Evolutionary conservation across 1,140 invertebrate species (phyloP), one percentile per base, ranked within the genome.

Genomic region (Hestina assimilis): DNA sequence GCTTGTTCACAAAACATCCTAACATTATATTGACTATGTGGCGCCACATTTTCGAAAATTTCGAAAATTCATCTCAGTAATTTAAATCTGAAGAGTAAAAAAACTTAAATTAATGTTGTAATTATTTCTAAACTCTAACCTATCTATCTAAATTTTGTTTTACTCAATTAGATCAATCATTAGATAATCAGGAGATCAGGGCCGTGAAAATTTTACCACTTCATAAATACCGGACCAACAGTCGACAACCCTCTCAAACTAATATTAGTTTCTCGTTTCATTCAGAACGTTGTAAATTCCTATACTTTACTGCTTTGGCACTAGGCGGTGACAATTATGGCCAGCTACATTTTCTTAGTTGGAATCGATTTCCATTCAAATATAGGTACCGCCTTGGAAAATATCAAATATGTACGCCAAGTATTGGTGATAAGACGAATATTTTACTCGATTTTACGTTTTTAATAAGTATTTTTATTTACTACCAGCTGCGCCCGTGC

Each of bases 181-280:
- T 9, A 20, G n/a, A 38, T 38, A 8, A 2, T 17, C 17, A 38
- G 28, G n/a, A 8, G 33, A 12, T 14, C 2, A 33, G 2, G 14
- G 31, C 33, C 14, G 9, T n/a, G n/a, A n/a, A n/a, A n/a, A 17
- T 38, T 38, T 38, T 14, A 17, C 6, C 26, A 7, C 28, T 38
- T 19, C 42, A 55, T 59, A 62, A 62, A 54, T 35, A 55, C 11
- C 19, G 12, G 35, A 23, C 17, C 4, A 52, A 46, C 33, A 51
- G 41, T 41, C 64, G 61, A 68, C 54, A 63, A 38, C 54, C 62
- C 59, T 63, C 61, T 55, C 63, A 20, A 70, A 79, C 65, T 76
- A 74, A 76, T 72, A 74, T 75, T 76, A 79, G 67, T 76, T 72
- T 76, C 68, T 51, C 66, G 57, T 75, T 76, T 69, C 71, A 70